phyloP scores from a whole-genome alignment of 2,113 vertebrate species.

The Grus americana region DNA sequence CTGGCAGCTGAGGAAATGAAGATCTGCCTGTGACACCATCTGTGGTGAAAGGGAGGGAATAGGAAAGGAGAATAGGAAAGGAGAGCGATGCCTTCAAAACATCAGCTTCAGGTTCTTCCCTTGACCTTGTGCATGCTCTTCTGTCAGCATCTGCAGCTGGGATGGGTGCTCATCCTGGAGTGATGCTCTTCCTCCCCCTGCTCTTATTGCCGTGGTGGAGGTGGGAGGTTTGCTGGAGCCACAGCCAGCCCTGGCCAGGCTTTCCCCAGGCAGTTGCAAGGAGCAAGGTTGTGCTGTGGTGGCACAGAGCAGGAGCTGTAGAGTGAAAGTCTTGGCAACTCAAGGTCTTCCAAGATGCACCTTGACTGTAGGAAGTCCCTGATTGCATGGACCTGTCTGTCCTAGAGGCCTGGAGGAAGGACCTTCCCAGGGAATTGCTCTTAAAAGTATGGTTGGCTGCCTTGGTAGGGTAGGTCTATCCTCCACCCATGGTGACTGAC shows the following conservation, averaged over 20 bases:
- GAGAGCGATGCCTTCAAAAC: not conserved
- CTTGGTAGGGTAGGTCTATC: not conserved
- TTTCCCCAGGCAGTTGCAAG: not conserved
- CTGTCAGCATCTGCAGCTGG: not conserved
- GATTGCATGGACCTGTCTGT: not conserved
- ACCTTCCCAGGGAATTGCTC: not conserved
- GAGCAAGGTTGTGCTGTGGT: not conserved
- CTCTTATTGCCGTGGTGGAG: not conserved
- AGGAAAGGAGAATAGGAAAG: conserved; percentile 15
- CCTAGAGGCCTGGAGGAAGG: not conserved
- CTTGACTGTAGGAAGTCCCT: not conserved
- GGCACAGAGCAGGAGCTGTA: not conserved
- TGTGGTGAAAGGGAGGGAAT: conserved; percentile 39
- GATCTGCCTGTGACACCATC: conserved; percentile 10
- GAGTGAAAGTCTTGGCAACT: not conserved
- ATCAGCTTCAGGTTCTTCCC: not conserved
- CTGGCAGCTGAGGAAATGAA: conserved; percentile 30
- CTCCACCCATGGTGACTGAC: not conserved
- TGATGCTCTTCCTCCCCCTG: not conserved
- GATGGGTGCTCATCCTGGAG: not conserved
- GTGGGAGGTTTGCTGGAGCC: not conserved
- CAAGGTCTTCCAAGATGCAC: not conserved
- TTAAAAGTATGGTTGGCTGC: not conserved
- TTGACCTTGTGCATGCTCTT: not conserved
- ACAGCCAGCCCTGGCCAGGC: not conserved